Conservation (phyloP, 2,113 vertebrate species). For the Phylloscopus trochilus region DNA sequence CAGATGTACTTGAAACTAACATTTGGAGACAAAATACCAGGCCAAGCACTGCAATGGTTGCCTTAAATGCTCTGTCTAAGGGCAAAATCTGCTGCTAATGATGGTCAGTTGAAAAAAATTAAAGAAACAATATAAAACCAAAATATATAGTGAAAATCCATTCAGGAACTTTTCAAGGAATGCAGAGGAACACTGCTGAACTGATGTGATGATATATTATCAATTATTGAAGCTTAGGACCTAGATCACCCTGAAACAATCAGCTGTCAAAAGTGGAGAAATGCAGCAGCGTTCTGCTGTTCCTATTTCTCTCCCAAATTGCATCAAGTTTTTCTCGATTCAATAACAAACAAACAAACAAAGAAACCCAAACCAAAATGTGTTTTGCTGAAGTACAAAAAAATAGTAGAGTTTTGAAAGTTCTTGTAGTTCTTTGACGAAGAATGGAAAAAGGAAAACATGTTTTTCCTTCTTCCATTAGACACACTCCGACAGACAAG, state of each 20-base stretch:
- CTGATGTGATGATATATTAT: not conserved
- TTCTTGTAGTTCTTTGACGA: not conserved
- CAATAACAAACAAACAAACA: not conserved
- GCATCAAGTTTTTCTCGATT: not conserved
- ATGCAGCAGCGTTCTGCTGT: not conserved
- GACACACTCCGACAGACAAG: not conserved
- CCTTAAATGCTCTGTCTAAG: not conserved
- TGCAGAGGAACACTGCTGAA: not conserved
- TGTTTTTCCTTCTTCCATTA: not conserved
- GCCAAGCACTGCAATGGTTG: not conserved
- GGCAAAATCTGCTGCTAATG: not conserved
- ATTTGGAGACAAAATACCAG: not conserved
- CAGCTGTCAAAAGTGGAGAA: not conserved
- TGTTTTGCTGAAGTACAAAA: not conserved
- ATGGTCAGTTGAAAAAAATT: not conserved
- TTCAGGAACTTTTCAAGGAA: not conserved
- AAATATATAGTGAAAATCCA: not conserved
- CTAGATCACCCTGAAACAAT: not conserved
- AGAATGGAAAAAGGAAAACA: not conserved
- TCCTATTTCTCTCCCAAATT: not conserved
- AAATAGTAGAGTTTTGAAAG: not conserved
- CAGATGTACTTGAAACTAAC: not conserved
- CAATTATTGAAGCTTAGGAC: not conserved
- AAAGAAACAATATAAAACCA: not conserved
- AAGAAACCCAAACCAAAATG: accelerated